These are phyloP conservation scores for Carlito syrichta DNA, from an alignment of 2,113 vertebrate species.

Conservation along the genomic window DNA sequence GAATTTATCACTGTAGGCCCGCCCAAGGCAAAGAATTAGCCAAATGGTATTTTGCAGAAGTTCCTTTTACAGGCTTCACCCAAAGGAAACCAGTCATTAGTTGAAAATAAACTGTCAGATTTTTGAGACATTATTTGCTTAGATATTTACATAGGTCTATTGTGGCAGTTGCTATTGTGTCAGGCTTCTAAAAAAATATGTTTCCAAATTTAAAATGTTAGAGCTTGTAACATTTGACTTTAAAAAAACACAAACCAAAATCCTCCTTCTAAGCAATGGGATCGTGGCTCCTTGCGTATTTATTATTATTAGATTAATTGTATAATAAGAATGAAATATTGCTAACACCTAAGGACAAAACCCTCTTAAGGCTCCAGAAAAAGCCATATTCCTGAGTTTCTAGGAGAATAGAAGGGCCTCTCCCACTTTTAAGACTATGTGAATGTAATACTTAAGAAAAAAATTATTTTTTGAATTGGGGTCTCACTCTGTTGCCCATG, in stretches of 20 bases:
- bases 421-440: background rate
- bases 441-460: background rate
- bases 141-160: background rate
- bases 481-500: too few species aligned
- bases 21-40: slow-evolving; percentile 19
- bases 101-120: slow-evolving; percentile 45
- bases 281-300: background rate
- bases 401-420: background rate
- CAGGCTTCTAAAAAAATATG: background rate
- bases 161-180: slow-evolving; percentile 38
- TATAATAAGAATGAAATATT: background rate
- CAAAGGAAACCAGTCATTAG: slow-evolving; percentile 64
- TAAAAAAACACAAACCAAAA: slow-evolving; percentile 41
- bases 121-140: slow-evolving; percentile 44
- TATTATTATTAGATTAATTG: background rate
- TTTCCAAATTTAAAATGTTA: slow-evolving; percentile 40
- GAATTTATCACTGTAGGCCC: background rate
- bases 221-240: background rate
- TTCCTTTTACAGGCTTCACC: slow-evolving; percentile 46
- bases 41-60: slow-evolving; percentile 51
- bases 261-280: background rate
- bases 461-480: too few species aligned
- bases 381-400: background rate
- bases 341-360: background rate
- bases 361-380: background rate